These are phyloP conservation scores for Sciurus carolinensis DNA, from an alignment of 2,797 vertebrate species.

Conservation along the genomic window DNA sequence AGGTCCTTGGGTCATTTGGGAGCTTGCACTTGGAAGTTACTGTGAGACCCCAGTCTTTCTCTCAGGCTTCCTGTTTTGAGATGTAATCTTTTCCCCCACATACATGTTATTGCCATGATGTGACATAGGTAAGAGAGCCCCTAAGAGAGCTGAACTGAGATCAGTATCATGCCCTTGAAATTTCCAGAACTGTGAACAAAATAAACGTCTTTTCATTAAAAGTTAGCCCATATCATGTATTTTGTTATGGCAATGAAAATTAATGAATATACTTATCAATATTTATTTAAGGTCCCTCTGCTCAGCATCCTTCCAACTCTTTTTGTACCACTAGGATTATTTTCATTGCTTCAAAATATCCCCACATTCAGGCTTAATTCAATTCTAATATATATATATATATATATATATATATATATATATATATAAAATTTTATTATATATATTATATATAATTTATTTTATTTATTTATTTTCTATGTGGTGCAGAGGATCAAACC, in stretches of 20 bases:
- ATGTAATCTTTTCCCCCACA: neutral
- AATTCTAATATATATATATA: neutral
- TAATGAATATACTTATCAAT: neutral
- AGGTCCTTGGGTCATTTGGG: neutral
- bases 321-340: neutral
- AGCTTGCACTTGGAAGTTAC: neutral
- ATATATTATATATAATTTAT: too few relatives aligned
- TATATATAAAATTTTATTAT: too few relatives aligned
- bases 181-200: neutral
- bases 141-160: neutral
- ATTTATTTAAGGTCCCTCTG: neutral
- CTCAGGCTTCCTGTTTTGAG: neutral
- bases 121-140: neutral
- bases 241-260: neutral
- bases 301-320: neutral
- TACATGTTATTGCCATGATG: neutral
- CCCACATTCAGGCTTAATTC: neutral
- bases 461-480: too few relatives aligned
- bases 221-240: neutral
- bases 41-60: neutral
- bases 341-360: slow-evolving; percentile 12
- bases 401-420: too few relatives aligned
- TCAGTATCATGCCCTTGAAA: neutral
- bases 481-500: too few relatives aligned
- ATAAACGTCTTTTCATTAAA: neutral